These are phyloP conservation scores for Halocynthia aurantium DNA, from an alignment of 23 tunicate genomes.

Conservation along the genomic window DNA sequence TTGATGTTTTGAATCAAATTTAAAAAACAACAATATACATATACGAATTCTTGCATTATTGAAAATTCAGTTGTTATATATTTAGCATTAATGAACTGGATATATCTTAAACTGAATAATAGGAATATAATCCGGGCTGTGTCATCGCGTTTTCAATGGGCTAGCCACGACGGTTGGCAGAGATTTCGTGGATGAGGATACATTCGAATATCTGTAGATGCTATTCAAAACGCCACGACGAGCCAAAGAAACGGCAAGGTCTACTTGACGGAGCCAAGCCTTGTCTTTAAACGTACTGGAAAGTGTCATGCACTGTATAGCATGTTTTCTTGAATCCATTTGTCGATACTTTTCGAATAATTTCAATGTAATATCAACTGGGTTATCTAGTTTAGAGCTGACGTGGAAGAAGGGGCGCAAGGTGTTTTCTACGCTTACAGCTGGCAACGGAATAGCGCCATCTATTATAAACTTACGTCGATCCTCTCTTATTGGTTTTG, in stretches of 20 bases:
- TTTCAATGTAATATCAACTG: conserved; percentile 39
- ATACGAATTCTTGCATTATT: too few relatives aligned
- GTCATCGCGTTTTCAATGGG: conserved; percentile 48
- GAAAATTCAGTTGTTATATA: too few relatives aligned
- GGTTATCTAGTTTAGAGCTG: conserved; percentile 48
- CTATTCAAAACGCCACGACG: conserved; percentile 47
- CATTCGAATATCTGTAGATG: neutral
- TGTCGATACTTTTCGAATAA: conserved; percentile 59
- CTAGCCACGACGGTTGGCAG: conserved; percentile 68
- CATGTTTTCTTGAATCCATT: conserved; percentile 53
- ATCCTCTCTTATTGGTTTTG: too few relatives aligned
- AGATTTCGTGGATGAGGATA: neutral
- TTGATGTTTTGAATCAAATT: too few relatives aligned
- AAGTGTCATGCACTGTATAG: conserved; percentile 84
- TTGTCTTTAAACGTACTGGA: conserved; percentile 81
- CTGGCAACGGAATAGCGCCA: conserved; percentile 66
- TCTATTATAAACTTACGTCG: conserved; percentile 29
- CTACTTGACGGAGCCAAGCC: conserved; percentile 81
- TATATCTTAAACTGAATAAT: too few relatives aligned
- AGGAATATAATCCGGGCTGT: neutral
- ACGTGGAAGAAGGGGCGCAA: conserved; percentile 82
- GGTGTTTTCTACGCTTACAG: conserved; percentile 67
- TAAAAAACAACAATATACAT: too few relatives aligned
- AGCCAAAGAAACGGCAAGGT: conserved; percentile 67
- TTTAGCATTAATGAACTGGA: too few relatives aligned